Percentiles rank a stretch among this genome's conserved stretches.
These are phyloP conservation scores for Thunnus albacares DNA, from an alignment of 2,797 vertebrate genomes.

Conservation along the genomic window DNA sequence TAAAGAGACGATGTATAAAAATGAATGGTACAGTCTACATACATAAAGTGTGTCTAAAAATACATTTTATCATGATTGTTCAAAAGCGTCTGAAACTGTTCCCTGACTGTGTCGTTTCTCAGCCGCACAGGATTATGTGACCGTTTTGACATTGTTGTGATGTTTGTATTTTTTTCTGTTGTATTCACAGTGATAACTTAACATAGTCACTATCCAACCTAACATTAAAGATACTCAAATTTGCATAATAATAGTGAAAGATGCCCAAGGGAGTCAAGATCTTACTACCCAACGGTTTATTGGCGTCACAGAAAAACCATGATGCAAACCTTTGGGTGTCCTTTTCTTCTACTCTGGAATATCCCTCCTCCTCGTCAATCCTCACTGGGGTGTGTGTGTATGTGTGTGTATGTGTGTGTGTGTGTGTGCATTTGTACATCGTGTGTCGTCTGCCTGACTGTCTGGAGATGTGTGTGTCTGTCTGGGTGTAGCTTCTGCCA, in stretches of 20 bases:
- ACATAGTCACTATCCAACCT: background rate
- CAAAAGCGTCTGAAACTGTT: background rate
- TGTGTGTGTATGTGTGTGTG: slow-evolving; percentile 4
- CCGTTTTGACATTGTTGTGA: background rate
- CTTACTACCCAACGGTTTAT: background rate
- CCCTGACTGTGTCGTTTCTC: too few species aligned
- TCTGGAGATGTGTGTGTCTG: slow-evolving; percentile 21
- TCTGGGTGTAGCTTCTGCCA: slow-evolving; percentile 51
- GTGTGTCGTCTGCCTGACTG: slow-evolving; percentile 13
- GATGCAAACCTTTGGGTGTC: slow-evolving; percentile 16
- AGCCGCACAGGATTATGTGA: background rate
- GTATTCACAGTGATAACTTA: background rate
- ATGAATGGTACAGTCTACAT: background rate
- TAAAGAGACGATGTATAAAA: background rate
- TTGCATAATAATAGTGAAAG: slow-evolving; percentile 3
- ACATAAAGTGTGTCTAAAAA: background rate
- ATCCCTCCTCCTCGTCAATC: background rate
- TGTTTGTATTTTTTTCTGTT: background rate
- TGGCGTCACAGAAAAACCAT: slow-evolving; percentile 15
- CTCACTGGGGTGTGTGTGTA: background rate
- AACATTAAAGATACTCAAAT: background rate
- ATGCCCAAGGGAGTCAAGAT: background rate
- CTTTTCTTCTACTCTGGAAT: background rate
- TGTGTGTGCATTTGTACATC: background rate
- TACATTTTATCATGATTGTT: background rate